These are phyloP conservation scores for Drosophila niveifrons DNA, from an alignment of 2,888 invertebrate species.

Conservation along the genomic window DNA sequence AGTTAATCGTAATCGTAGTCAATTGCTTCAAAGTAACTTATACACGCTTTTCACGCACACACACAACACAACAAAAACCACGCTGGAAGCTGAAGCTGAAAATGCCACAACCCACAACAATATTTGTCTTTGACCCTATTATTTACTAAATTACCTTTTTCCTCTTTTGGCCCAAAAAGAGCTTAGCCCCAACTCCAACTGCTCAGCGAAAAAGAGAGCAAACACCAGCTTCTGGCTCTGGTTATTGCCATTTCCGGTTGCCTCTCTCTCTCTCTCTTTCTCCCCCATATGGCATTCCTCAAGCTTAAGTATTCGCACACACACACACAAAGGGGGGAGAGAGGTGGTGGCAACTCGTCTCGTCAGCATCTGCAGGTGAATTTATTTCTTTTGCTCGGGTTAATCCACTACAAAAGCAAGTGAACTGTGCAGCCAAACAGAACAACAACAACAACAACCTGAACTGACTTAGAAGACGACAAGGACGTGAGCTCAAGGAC, in stretches of 20 bases:
- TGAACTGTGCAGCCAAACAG: conserved; percentile 46
- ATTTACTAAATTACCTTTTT: conserved; percentile 81
- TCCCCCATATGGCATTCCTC: conserved; percentile 39
- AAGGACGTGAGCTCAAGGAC: conserved; percentile 25
- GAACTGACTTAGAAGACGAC: conserved; percentile 26
- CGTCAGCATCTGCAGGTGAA: conserved; percentile 75
- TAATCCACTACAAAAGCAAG: conserved; percentile 77
- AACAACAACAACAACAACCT: conserved; percentile 7
- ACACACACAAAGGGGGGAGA: background rate
- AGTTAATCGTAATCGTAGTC: conserved; percentile 79
- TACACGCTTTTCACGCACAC: conserved; percentile 80
- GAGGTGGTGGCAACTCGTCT: conserved; percentile 35
- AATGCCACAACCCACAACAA: conserved; percentile 59
- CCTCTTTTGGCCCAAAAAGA: conserved; percentile 58
- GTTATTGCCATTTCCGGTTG: conserved; percentile 43
- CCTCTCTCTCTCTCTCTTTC: too few species aligned
- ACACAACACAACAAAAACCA: too few species aligned
- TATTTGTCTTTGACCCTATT: conserved; percentile 80
- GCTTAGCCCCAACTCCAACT: conserved; percentile 38
- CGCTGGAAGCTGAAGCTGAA: conserved; percentile 58
- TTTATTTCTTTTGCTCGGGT: conserved; percentile 76
- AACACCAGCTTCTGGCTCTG: conserved; percentile 33
- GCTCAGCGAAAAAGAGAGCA: conserved; percentile 23
- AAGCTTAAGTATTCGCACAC: conserved; percentile 8
- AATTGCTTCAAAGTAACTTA: conserved; percentile 77